Evolutionary conservation across 2,888 invertebrate species (phyloP).

Genomic region (Polyommatus iphigenia): DNA sequence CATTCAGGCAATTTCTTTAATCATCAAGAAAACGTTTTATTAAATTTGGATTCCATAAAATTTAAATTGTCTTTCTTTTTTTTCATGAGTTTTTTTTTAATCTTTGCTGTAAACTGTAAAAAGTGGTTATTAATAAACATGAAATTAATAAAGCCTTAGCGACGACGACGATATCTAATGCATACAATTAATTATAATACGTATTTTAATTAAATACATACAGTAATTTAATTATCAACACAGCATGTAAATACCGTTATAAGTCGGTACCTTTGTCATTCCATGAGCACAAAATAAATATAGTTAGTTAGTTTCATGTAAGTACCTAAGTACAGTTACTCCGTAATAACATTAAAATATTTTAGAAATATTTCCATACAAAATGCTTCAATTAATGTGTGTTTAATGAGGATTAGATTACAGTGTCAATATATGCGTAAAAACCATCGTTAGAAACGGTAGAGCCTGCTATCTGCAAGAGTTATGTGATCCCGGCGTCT

Average conservation of each 20-base stretch:
- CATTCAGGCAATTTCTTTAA: neutral
- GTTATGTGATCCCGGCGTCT: neutral
- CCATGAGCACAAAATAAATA: neutral
- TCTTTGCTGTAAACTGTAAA: too few relatives aligned
- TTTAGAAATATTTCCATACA: constrained; percentile 3
- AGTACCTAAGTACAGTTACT: neutral
- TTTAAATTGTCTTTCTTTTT: too few relatives aligned
- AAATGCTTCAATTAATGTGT: neutral
- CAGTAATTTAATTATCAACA: neutral
- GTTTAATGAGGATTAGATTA: neutral
- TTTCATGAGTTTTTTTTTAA: too few relatives aligned
- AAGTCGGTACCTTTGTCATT: constrained; percentile 6
- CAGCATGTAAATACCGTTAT: neutral
- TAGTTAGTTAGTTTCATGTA: neutral
- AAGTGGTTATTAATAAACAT: too few relatives aligned
- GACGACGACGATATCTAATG: too few relatives aligned
- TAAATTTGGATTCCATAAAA: too few relatives aligned
- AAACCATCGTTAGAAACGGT: constrained; percentile 12
- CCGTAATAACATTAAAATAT: neutral
- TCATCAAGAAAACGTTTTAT: too few relatives aligned
- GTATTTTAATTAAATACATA: neutral
- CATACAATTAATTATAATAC: too few relatives aligned
- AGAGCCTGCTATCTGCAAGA: neutral
- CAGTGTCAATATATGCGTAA: constrained; percentile 17
- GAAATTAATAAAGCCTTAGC: too few relatives aligned